A percentile compares a stretch with the other conserved stretches of the same genome.
These are phyloP conservation scores for Brevipalpus yothersi DNA, from an alignment of 1,140 invertebrate genomes.

Conservation along the genomic window DNA sequence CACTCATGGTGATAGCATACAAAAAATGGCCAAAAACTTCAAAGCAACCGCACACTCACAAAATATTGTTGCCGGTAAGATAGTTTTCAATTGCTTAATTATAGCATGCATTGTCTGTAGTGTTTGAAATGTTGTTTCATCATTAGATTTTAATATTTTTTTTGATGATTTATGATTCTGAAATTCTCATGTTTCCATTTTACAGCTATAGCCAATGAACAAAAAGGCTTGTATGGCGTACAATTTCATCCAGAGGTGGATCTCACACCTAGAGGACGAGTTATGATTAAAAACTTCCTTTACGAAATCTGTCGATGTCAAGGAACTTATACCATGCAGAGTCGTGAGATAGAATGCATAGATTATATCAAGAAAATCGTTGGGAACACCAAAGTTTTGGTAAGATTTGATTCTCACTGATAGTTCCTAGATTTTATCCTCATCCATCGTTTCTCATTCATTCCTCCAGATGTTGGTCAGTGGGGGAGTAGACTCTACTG, in stretches of 20 bases:
- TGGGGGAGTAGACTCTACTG: slow-evolving; percentile 93
- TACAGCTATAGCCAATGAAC: slow-evolving; percentile 66
- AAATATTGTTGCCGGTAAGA: slow-evolving; percentile 40
- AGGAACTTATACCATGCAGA: slow-evolving; percentile 64
- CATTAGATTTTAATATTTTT: background rate
- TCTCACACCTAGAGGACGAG: slow-evolving; percentile 65
- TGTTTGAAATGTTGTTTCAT: background rate
- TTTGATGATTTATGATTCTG: slow-evolving; percentile 1
- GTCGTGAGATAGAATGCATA: slow-evolving; percentile 70
- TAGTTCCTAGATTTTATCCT: background rate
- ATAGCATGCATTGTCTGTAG: background rate
- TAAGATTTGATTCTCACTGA: slow-evolving; percentile 25
- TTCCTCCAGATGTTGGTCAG: slow-evolving; percentile 56
- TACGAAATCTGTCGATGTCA: slow-evolving; percentile 64
- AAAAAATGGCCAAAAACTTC: slow-evolving; percentile 62
- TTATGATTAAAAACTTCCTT: slow-evolving; percentile 83
- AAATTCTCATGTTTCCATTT: slow-evolving; percentile 1
- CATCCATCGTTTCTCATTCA: background rate
- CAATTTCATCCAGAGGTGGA: slow-evolving; percentile 94
- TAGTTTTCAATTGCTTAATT: background rate
- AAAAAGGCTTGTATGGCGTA: slow-evolving; percentile 71
- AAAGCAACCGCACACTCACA: slow-evolving; percentile 55
- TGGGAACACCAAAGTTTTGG: slow-evolving; percentile 73
- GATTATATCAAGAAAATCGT: slow-evolving; percentile 75
- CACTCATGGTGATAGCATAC: slow-evolving; percentile 89